These are phyloP conservation scores for Masticophis lateralis DNA, from an alignment of 2,797 vertebrate genomes.

Conservation along the genomic window DNA sequence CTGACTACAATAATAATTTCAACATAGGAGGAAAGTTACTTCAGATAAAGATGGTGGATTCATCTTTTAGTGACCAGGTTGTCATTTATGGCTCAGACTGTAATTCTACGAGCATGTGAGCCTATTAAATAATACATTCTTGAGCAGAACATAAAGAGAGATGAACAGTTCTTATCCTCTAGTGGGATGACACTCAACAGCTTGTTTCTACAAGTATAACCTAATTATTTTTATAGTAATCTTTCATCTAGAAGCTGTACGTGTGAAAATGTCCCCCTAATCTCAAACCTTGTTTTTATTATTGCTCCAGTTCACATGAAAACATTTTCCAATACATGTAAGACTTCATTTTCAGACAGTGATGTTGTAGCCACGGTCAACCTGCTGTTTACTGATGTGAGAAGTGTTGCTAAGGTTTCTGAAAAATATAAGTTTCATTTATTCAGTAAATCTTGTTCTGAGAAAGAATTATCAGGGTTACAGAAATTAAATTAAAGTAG, in stretches of 20 bases:
- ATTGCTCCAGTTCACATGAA: not conserved
- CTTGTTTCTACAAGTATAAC: not conserved
- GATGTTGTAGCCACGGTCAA: not conserved
- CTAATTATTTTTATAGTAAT: not conserved
- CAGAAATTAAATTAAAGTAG: conserved; percentile 9
- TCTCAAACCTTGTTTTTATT: not conserved
- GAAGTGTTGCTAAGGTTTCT: not conserved
- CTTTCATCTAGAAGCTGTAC: not conserved
- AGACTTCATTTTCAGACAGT: not conserved
- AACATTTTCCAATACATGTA: not conserved
- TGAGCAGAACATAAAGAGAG: not conserved
- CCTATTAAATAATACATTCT: not conserved
- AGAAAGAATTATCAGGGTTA: not conserved
- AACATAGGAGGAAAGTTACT: not conserved
- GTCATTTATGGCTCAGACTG: not conserved
- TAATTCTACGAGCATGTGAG: not conserved
- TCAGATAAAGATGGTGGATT: not conserved
- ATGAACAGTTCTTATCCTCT: not conserved
- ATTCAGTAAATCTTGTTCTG: not conserved
- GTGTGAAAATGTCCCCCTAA: not conserved
- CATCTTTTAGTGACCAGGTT: not conserved
- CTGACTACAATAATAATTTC: not conserved
- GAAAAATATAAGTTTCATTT: not conserved
- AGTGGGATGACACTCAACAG: not conserved
- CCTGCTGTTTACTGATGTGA: not conserved